These are phyloP conservation scores for Peribatodes rhomboidaria DNA, from an alignment of 2,888 invertebrate species.

Conservation along the genomic window DNA sequence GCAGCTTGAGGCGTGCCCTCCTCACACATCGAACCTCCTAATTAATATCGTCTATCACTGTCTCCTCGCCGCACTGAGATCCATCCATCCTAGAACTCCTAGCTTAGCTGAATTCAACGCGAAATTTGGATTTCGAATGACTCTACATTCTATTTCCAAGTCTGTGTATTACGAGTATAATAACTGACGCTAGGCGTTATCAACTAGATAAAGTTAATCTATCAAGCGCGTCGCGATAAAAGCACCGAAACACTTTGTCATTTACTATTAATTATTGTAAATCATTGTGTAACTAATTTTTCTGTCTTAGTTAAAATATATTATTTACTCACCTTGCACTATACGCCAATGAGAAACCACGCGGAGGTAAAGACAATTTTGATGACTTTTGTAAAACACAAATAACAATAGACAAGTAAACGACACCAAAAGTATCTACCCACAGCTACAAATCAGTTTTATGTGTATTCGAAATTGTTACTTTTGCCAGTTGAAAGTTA, in stretches of 20 bases:
- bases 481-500: no score
- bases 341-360: no score
- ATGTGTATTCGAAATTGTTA: no score
- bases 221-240: not conserved
- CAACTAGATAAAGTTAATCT: constrained; percentile 4
- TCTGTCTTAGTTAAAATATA: no score
- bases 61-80: constrained; percentile 19
- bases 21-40: constrained; percentile 67
- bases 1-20: constrained; percentile 62
- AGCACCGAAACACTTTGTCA: not conserved
- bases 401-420: no score
- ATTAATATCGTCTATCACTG: constrained; percentile 63
- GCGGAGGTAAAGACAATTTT: no score
- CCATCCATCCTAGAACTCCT: not conserved
- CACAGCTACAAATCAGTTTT: no score
- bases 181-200: not conserved
- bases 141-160: not conserved
- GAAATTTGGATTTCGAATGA: not conserved
- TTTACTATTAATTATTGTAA: not conserved
- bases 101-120: not conserved
- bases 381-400: no score
- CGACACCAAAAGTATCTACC: no score
- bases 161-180: not conserved
- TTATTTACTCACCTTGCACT: no score
- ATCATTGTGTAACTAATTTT: not conserved